These are phyloP conservation scores for Acanthornis magna DNA, from an alignment of 2,797 vertebrate genomes.

Conservation along the genomic window DNA sequence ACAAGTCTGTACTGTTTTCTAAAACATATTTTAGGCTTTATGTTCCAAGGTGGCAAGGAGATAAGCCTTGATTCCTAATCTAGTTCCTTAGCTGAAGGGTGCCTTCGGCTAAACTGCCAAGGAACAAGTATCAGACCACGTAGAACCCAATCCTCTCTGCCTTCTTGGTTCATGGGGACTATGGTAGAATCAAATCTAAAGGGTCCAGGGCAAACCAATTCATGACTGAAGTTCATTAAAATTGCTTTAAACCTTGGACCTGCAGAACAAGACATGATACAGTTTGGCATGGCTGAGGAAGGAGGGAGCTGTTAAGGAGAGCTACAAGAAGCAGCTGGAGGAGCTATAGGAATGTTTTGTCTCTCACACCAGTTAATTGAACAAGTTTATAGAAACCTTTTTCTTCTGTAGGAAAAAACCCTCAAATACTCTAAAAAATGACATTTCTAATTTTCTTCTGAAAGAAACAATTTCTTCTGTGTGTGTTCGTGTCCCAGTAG, in stretches of 20 bases:
- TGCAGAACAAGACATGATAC: neutral
- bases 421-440: neutral
- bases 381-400: neutral
- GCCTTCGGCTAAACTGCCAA: neutral
- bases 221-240: neutral
- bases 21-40: neutral
- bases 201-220: neutral
- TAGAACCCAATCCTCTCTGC: neutral
- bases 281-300: neutral
- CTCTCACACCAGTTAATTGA: neutral
- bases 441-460: constrained; percentile 52
- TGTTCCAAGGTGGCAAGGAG: neutral
- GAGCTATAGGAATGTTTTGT: neutral
- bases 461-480: constrained; percentile 13
- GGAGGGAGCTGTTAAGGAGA: neutral
- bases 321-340: neutral
- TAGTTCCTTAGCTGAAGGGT: neutral
- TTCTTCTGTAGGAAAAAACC: neutral
- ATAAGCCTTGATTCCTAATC: neutral
- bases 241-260: neutral
- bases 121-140: neutral
- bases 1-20: neutral
- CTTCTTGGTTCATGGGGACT: neutral
- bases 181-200: neutral
- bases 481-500: neutral